Evolutionary conservation across 1,140 invertebrate species (phyloP), one percentile per base, ranked within the genome.

Genomic region (Limonius californicus): DNA sequence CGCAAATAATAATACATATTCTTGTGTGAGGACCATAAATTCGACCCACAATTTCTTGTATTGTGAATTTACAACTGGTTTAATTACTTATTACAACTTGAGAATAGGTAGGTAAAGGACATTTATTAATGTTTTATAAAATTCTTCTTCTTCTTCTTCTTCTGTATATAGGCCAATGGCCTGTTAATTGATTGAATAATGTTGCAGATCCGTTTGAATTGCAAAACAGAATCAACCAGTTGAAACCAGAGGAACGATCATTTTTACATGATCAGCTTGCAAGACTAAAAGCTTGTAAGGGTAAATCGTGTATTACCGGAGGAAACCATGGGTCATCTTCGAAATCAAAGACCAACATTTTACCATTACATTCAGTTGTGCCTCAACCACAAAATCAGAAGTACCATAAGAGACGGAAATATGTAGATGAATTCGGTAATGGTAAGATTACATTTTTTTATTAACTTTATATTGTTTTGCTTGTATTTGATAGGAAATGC

Each of bases 1-100:
- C 75, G 89, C 96, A n/a, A 96, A 96, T 72, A 99, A 98, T 78
- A 98, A 99, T 75, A 97, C 96, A 0, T 99, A 97, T 78, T 97
- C 94, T 73, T 99, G 97, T 75, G 76, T 99, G 8, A 82, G 97
- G 50, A 98, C 95, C 1, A 91, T 99, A 43, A 99, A 98, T 78
- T 82, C 85, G 0, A 98, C 95, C 0, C 95, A 98, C 75, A 95
- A 99, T 80, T 93, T 95, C 72, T 83, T 99, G 0, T 99, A 98
- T 78, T 99, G 97, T 76, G 96, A 99, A 80, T 99, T 98, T 76
- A 91, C 97, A 7, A 98, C 96, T 11, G 95, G 94, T 21, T 85
- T 97, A 59, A 83, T 95, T 30, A 97, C 92, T 14, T 99, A 88
- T 75, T 99, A 97, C 77, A 95, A 99, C 80, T 80, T 99, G 57